A percentile compares a stretch with the other conserved stretches of the same genome.
These are phyloP conservation scores for Dascillus cervinus DNA, from an alignment of 2,888 invertebrate species.

Conservation along the genomic window DNA sequence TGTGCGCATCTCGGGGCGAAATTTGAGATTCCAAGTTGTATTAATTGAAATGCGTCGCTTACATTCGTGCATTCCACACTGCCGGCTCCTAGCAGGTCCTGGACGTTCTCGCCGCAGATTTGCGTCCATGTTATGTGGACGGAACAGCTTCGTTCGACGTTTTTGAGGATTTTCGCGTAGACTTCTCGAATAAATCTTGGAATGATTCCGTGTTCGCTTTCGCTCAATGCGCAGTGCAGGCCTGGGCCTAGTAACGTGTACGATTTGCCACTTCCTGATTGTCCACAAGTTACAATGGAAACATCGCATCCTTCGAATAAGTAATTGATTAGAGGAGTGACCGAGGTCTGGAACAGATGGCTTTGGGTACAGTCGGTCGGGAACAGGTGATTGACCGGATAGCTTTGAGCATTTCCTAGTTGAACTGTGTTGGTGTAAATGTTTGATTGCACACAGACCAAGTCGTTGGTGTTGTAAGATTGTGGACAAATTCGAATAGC, in stretches of 20 bases:
- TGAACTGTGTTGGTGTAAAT: slow-evolving; percentile 52
- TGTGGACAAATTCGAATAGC: slow-evolving; percentile 59
- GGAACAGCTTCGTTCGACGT: slow-evolving; percentile 57
- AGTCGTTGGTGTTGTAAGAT: slow-evolving; percentile 46
- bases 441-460: slow-evolving; percentile 53
- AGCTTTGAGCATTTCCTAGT: slow-evolving; percentile 52
- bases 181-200: slow-evolving; percentile 66
- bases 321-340: slow-evolving; percentile 58
- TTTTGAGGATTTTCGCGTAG: slow-evolving; percentile 57
- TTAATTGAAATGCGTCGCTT: slow-evolving; percentile 63
- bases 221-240: slow-evolving; percentile 51
- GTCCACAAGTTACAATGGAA: slow-evolving; percentile 64
- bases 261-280: slow-evolving; percentile 59
- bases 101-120: slow-evolving; percentile 58
- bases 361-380: slow-evolving; percentile 57
- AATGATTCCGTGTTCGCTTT: slow-evolving; percentile 63
- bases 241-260: slow-evolving; percentile 67
- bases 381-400: slow-evolving; percentile 49
- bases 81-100: slow-evolving; percentile 47
- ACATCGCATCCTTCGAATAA: slow-evolving; percentile 68
- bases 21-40: slow-evolving; percentile 58
- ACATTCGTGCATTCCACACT: slow-evolving; percentile 53
- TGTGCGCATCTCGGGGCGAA: slow-evolving; percentile 53
- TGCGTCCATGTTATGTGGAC: slow-evolving; percentile 68
- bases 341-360: slow-evolving; percentile 55